Evolutionary conservation across 2,888 invertebrate species (phyloP), one percentile per base, ranked within the genome.

Genomic region (Mythimna ferrago): DNA sequence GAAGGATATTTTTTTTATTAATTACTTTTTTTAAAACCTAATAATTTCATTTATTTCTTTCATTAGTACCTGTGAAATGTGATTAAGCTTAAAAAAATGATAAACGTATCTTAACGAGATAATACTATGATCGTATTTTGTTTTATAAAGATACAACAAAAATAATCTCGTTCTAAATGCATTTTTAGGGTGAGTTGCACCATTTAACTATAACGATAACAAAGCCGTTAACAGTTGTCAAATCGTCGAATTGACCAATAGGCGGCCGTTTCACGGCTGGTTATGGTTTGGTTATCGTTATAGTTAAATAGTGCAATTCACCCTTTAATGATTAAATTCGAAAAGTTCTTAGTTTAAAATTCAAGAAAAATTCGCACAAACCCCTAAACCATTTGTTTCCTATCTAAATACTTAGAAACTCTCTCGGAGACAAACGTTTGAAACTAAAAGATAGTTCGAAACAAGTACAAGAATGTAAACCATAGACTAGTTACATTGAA

Each of bases 321-420:
- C 2, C 14, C 14, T 48, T 48, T 6, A 48, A 48, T 14, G 16
- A 6, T 48, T 6, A 48, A 48, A 48, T 48, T 16, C 16, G 16
- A 19, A 26, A 48, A 48, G 48, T 16, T 48, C 51, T 7, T 0
- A 19, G 26, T 62, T 35, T 21, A 10, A 44, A 32, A n/a, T 38
- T 69, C 35, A 66, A 35, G 48, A 57, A 83, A 73, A 78, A 74
- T 70, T 74, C 75, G 71, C 81, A 77, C 71, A 68, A 61, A 35
- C 71, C 69, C 73, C 78, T 64, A 80, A 74, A 72, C 69, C 67
- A 84, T 86, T 85, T 81, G 76, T 75, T 84, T 85, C 69, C 84
- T 85, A 85, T 85, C 86, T 85, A 86, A 80, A 80, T 72, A 78
- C 71, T 80, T 83, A 81, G 81, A 84, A 74, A 81, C 79, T 85